Percentiles rank a stretch among this genome's conserved stretches.
phyloP scores from a whole-genome alignment of 2,888 invertebrate species.

The Dicyrtoma fusca region DNA sequence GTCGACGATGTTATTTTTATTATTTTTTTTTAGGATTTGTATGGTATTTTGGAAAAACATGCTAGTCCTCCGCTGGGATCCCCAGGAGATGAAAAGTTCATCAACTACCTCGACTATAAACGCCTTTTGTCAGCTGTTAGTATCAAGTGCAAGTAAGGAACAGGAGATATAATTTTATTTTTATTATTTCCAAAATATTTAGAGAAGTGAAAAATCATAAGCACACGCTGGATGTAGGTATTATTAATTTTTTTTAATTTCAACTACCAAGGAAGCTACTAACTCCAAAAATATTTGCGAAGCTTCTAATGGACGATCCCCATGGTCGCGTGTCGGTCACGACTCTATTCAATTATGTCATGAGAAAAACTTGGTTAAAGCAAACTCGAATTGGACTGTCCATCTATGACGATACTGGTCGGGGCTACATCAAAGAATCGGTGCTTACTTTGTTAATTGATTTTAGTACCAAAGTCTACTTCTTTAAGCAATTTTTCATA shows the following conservation, averaged over 20 bases:
- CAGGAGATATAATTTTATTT: not conserved
- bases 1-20: not conserved
- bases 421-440: conserved; percentile 83
- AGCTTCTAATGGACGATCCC: conserved; percentile 81
- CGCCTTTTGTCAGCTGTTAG: conserved; percentile 74
- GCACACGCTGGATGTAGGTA: no score
- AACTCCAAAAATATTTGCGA: conserved; percentile 83
- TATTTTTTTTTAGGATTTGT: conserved; percentile 66
- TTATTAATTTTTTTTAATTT: not conserved
- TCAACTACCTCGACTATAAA: conserved; percentile 82
- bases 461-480: no score
- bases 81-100: conserved; percentile 77
- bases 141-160: conserved; percentile 69
- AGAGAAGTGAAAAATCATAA: no score
- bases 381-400: conserved; percentile 93
- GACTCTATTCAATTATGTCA: conserved; percentile 90
- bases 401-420: conserved; percentile 89
- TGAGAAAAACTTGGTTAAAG: conserved; percentile 92
- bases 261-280: conserved; percentile 65
- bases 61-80: conserved; percentile 70
- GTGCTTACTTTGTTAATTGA: no score
- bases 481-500: not conserved
- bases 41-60: conserved; percentile 80
- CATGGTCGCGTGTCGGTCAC: conserved; percentile 85
- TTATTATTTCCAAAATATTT: conserved; percentile 75